phyloP scores from a whole-genome alignment of 2,113 vertebrate species.

The Lophochroa leadbeateri region DNA sequence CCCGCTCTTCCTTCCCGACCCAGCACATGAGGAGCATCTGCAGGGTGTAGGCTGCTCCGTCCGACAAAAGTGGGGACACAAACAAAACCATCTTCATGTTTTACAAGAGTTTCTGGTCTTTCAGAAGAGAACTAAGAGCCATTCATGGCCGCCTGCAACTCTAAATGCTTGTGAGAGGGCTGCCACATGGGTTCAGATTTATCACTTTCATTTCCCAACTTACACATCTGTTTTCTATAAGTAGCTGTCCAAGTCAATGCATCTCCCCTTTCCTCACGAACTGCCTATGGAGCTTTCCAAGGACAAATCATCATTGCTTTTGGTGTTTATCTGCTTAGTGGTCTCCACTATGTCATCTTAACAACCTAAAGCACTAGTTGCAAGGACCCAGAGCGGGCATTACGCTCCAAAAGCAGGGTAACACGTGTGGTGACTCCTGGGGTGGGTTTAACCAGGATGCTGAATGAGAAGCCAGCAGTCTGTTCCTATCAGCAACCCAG shows the following conservation, averaged over 20 bases:
- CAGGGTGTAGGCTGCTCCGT: neutral
- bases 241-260: slow-evolving; percentile 52
- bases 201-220: neutral
- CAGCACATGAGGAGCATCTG: neutral
- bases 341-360: neutral
- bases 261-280: slow-evolving; percentile 1
- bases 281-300: neutral
- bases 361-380: neutral
- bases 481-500: neutral
- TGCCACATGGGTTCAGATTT: slow-evolving; percentile 3
- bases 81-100: neutral
- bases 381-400: neutral
- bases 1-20: neutral
- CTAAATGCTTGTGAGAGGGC: neutral
- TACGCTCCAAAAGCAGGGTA: neutral
- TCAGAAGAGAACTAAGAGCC: neutral
- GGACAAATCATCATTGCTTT: neutral
- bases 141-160: neutral
- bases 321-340: neutral
- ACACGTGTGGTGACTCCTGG: fast-evolving
- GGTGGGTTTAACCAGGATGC: neutral
- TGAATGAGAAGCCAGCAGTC: neutral
- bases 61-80: neutral
- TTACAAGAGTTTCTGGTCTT: neutral
- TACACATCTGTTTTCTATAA: slow-evolving; percentile 55